Base-by-base conservation (phyloP, 2,888 invertebrate species). In the Sclerodermus sp. region DNA sequence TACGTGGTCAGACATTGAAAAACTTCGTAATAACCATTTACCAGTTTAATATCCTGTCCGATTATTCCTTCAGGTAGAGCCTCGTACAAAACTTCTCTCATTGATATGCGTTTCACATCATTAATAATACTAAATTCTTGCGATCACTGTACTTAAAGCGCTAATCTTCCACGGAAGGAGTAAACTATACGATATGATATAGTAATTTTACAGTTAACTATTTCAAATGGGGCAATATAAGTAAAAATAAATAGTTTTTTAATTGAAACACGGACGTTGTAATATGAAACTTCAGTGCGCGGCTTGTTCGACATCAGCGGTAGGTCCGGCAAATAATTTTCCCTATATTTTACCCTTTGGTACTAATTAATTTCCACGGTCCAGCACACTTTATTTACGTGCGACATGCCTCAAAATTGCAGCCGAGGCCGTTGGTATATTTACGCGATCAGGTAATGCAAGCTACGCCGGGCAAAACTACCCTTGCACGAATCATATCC, bases 331-430 rank as follows among this genome's bases (percentile, higher is more conserved):
- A 38, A 38, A 38, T 46, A 53, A 64, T 64, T 64, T 57, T 63
- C 61, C 52, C 54, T 55, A 61, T 59, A 60, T 58, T 61, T 63
- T 57, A 43, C 58, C 55, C 52, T 47, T 54, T 52, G 56, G 60
- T 48, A 60, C 63, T 66, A 67, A 67, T 67, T 67, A 66, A 60
- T 65, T 67, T 60, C 58, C 56, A 64, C 60, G 60, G 58, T 59
- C 56, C 53, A 59, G 56, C 57, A 60, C 57, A 56, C 60, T 64
- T 64, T 64, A 60, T 67, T 67, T 65, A 64, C 64, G 64, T 64
- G 61, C 58, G 63, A 63, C 63, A 64, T 55, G 62, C 60, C 58
- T 63, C 56, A 55, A 66, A 66, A 64, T 63, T 60, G 56, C 58
- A 51, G 50, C 55, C 31, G 45, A 36, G 18, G 40, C 50, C 40